Base-by-base conservation (phyloP, 2,113 vertebrate genomes). In the Pterocles gutturalis region DNA sequence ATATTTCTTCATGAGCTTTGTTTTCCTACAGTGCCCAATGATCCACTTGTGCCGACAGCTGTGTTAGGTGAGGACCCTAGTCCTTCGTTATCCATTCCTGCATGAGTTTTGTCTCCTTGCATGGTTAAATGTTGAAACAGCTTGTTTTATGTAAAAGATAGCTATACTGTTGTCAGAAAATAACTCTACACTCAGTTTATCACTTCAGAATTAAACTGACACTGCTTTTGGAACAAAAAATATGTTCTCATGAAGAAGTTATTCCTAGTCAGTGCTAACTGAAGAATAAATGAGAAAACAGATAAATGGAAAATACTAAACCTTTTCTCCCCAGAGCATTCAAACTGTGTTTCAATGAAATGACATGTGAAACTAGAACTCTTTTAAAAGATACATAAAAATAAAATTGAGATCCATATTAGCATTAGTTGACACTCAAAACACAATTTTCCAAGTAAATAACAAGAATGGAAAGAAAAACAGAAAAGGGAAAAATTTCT, bases 31-130 rank as follows among this genome's bases (percentile, higher is more conserved):
- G 99, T 99, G 99, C 99, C 99, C 98, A 99, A 99, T 98, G 99
- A 99, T 95, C 99, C 99, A 79, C 99, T 99, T 98, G 99, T 99
- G 97, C 99, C 99, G 92, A 99, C 99, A 58, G 99, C 99, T 96
- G 99, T 99, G 98, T 98, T 99, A 99, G 99, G 99, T 99, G 99
- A 99, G 99, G 98, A 98, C 96, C 81, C 83, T 94, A 97, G 96
- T 97, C 97, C 98, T 98, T 98, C 98, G 84, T 96, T 95, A 92
- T 86, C 73, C 87, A 75, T 90, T 97, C 89, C 94, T 96, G 98
- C 97, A 98, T 98, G 98, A 96, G 95, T 98, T 96, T 73, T 73
- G 62, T 97, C 95, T 98, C 96, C 95, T 98, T 98, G 98, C 98
- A 98, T 99, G 97, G 89, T 75, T 97, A 92, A 90, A 78, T 14